Evolutionary conservation across 2,888 invertebrate genomes (phyloP), one percentile per base, ranked within the genome.

Genomic region (Harpalus rufipes): DNA sequence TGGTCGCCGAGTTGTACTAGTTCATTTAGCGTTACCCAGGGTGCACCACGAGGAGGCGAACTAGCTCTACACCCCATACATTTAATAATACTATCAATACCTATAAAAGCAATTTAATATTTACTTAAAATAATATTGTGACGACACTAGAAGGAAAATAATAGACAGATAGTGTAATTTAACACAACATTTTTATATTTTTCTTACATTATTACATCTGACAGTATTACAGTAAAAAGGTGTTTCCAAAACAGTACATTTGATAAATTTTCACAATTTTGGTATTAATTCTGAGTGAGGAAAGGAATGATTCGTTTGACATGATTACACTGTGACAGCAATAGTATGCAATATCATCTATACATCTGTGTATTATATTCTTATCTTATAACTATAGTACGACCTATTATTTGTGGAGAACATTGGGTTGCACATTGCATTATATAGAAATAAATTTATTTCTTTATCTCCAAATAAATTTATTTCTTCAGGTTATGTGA

Each of bases 191-290:
- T 89, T 89, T 88, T 88, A 88, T 86, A 86, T 86, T 86, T 86
- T 88, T 87, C 88, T 89, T 84, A 84, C 79, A 79, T 84, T 88
- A 87, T 89, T 89, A 89, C 89, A 89, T 88, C 88, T 88, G 88
- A 90, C 89, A 89, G 89, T 89, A 87, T 89, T 89, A 90, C 89
- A 90, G 89, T 90, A 90, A 89, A 90, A 90, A 90, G 89, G 89
- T 89, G 88, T 89, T 88, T 89, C 89, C 89, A 88, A 90, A 90
- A 89, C 81, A 68, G 72, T 68, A 74, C 44, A 74, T 41, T 88
- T 88, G 88, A 89, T 88, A 89, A 88, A 89, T 88, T 87, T 88
- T 89, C 25, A 61, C 6, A 12, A 21, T 80, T 80, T 59, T 63
- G 12, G 32, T 78, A 65, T 14, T 25, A 78, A 83, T 84, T 84